Percentiles rank a stretch among this genome's conserved stretches.
phyloP scores from a whole-genome alignment of 30 jellyfish, hydroid and myxozoan species.

The Aurelia sp. region DNA sequence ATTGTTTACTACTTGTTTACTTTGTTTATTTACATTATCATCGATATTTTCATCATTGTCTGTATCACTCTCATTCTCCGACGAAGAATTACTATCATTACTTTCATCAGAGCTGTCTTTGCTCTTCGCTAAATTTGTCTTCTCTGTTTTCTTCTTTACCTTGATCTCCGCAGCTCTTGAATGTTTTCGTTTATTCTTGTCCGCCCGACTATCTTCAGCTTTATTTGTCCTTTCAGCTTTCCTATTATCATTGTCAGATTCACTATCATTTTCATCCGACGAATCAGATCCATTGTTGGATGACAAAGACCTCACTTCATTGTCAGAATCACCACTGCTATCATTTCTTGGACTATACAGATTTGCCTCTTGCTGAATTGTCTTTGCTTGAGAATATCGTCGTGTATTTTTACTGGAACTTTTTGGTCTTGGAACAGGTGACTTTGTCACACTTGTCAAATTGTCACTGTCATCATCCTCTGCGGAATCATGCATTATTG shows the following conservation, averaged over 20 bases:
- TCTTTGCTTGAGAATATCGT: too few species aligned
- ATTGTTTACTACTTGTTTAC: background rate
- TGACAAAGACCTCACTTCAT: background rate
- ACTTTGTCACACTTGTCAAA: background rate
- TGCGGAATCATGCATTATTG: conserved; percentile 14
- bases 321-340: background rate
- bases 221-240: background rate
- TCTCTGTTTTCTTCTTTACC: background rate
- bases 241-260: conserved; percentile 9
- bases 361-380: too few species aligned
- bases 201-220: background rate
- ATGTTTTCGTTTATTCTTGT: background rate
- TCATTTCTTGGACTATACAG: background rate
- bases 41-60: conserved; percentile 7
- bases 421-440: background rate
- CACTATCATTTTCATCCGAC: conserved; percentile 13
- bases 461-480: conserved; percentile 6
- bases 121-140: background rate
- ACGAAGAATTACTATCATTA: conserved; percentile 1
- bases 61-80: background rate
- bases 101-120: conserved; percentile 10
- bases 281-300: conserved; percentile 5
- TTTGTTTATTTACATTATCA: conserved; percentile 5
- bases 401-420: too few species aligned
- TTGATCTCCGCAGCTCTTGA: background rate